Evolutionary conservation across 2,113 vertebrate genomes (phyloP), one percentile per base, ranked within the genome.

Genomic region (Pseudorasbora parva): DNA sequence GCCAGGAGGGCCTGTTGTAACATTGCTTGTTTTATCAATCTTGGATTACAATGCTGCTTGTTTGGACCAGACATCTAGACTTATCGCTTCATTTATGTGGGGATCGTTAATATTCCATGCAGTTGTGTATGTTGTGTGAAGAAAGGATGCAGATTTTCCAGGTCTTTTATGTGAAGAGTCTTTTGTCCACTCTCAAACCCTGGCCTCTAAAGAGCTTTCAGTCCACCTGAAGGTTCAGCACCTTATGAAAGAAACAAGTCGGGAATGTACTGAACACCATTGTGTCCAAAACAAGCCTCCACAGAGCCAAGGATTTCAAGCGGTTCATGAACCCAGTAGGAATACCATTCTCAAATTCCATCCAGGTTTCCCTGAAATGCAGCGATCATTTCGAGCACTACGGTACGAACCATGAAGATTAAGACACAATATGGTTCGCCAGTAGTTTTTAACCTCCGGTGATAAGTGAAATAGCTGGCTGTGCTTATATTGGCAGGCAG

Each of bases 131-230:
- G 17, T 19, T 54, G 51, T 7, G 47, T 37, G 15, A 7, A 56
- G 51, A 74, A 21, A 62, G 56, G 60, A 78, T 17, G 27, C 25
- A 62, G 19, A 69, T n/a, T 77, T 82, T 54, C 19, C 73, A 30
- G 74, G 76, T 54, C 73, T 82, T 86, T 54, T 68, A 25, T 71
- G 37, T 82, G 60, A 85, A 85, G 60, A 71, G 33, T 41, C 54
- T 72, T 73, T 82, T 80, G 69, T 81, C 49, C n/a, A 14, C 51
- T 37, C 1, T 5, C 6, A 68, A 49, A 77, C 57, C 78, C 27
- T 27, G 43, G 21, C 11, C 83, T 77, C 33, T 59, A 77, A 85
- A 78, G 62, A 77, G 73, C 68, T 75, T 74, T 43, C 47, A 83
- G 57, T 83, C 25, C 30, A 83, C 27, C 54, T 27, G 56, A 73